A percentile compares a stretch with the other conserved stretches of the same genome.
phyloP scores from a whole-genome alignment of 1,140 invertebrate genomes.

The Drosophila leontia region DNA sequence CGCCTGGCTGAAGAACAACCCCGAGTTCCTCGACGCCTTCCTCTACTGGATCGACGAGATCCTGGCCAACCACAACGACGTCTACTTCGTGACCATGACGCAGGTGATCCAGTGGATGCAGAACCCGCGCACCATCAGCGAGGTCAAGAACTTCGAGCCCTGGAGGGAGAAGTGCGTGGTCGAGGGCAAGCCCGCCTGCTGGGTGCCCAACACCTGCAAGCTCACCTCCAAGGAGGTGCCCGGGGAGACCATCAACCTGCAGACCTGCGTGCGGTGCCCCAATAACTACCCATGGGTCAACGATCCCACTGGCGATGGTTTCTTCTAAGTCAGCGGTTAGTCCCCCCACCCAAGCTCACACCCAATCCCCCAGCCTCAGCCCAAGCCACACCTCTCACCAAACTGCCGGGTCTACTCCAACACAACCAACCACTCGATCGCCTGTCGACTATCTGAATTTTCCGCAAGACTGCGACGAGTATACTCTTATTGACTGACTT shows the following conservation, averaged over 20 bases:
- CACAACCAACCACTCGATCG: constrained; percentile 41
- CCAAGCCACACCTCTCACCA: constrained; percentile 24
- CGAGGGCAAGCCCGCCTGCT: constrained; percentile 91
- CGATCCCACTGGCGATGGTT: constrained; percentile 96
- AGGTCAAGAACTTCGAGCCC: constrained; percentile 96
- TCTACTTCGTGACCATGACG: constrained; percentile 99
- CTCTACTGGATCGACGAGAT: constrained; percentile 98
- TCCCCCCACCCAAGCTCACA: constrained; percentile 15
- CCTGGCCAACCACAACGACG: constrained; percentile 94
- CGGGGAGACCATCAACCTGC: constrained; percentile 96
- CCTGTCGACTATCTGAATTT: constrained; percentile 58
- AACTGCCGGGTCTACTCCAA: constrained; percentile 43
- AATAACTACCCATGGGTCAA: constrained; percentile 94
- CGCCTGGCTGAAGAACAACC: constrained; percentile 97
- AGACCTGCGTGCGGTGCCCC: constrained; percentile 96
- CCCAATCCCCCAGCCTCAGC: constrained; percentile 3
- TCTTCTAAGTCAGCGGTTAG: constrained; percentile 89
- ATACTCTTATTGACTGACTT: constrained; percentile 71
- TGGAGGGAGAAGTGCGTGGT: constrained; percentile 97
- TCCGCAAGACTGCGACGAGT: constrained; percentile 71
- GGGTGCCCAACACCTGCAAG: constrained; percentile 95
- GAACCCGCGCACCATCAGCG: constrained; percentile 93
- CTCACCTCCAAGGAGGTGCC: constrained; percentile 96
- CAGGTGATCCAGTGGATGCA: constrained; percentile 99
- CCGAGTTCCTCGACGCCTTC: constrained; percentile 96